Conservation (phyloP, 2,797 vertebrate genomes). For the Spinus pinus region DNA sequence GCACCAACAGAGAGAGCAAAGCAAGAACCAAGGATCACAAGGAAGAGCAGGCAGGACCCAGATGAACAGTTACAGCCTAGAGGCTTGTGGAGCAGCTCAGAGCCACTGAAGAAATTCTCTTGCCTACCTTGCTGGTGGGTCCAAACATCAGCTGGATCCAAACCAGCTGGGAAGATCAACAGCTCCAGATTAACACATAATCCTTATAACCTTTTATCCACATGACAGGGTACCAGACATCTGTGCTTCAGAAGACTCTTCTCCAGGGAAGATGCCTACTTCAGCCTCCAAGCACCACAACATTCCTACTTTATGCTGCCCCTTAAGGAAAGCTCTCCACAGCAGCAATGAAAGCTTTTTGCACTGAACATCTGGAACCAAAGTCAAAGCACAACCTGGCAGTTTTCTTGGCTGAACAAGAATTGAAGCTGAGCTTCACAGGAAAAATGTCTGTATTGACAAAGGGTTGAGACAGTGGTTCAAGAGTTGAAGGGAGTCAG, state of each 20-base stretch:
- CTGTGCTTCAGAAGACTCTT: not conserved
- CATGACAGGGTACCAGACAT: not conserved
- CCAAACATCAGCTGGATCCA: not conserved
- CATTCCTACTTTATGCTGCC: not conserved
- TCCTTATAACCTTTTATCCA: not conserved
- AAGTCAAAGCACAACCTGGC: constrained; percentile 51
- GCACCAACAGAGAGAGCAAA: not conserved
- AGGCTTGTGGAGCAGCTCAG: not conserved
- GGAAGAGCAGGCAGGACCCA: not conserved
- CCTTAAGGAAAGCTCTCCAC: constrained; percentile 41
- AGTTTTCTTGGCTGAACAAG: constrained; percentile 24
- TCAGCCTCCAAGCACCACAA: constrained; percentile 40
- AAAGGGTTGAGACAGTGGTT: not conserved
- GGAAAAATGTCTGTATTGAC: not conserved
- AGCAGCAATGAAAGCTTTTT: constrained; percentile 35
- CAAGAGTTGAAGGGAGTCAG: not conserved
- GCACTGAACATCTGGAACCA: constrained; percentile 42
- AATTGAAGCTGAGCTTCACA: not conserved
- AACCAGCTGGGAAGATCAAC: not conserved
- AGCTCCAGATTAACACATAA: not conserved
- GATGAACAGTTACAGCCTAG: not conserved
- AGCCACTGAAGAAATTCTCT: not conserved
- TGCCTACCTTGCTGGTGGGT: not conserved
- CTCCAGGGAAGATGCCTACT: constrained; percentile 10
- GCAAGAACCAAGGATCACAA: not conserved